Base-by-base conservation (phyloP, 2,888 invertebrate genomes). In the Sarcophaga rosellei region DNA sequence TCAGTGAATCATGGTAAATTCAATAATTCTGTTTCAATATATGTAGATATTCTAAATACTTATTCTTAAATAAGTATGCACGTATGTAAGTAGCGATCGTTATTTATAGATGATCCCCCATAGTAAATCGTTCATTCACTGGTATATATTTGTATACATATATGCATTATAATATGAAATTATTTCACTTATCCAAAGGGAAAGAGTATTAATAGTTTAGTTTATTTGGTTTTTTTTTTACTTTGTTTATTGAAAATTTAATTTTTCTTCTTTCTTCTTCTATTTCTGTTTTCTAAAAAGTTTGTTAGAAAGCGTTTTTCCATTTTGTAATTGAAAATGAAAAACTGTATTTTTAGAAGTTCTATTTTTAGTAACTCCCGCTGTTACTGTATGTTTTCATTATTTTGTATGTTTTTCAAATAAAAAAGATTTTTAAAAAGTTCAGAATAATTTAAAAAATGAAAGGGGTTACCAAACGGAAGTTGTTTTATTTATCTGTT, bases 331-430 rank as follows among this genome's bases (percentile, higher is more conserved):
- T 61, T 59, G 35, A 35, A 35, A 35, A 35, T 35, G 35, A 35
- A 10, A 69, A 78, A 23, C 61, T 23, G 57, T 59, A 70, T 70
- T 69, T 81, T 53, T 75, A 59, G 62, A n/a, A 79, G 73, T 78
- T 81, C 81, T 81, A 81, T 85, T 85, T 85, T 81, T 78, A 23
- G 65, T 47, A 63, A 70, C 57, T 17, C 76, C 81, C 70, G 70
- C 76, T 76, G 76, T 53, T 70, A 68, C 70, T 47, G 3, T 57
- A 47, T 17, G 47, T 6, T 53, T 53, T 53, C 53, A 35, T 1
- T 35, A 35, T 35, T 35, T 35, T 35, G 10, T 35, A n/a, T n/a
- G n/a, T n/a, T n/a, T n/a, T n/a, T n/a, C n/a, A 35, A 35, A 35
- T 35, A 35, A 10, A 8, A 10, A 35, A 0, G 35, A 35, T 35